These are phyloP conservation scores for Drosophila nr. perissopoda DNA, from an alignment of 2,888 invertebrate species.

Conservation along the genomic window DNA sequence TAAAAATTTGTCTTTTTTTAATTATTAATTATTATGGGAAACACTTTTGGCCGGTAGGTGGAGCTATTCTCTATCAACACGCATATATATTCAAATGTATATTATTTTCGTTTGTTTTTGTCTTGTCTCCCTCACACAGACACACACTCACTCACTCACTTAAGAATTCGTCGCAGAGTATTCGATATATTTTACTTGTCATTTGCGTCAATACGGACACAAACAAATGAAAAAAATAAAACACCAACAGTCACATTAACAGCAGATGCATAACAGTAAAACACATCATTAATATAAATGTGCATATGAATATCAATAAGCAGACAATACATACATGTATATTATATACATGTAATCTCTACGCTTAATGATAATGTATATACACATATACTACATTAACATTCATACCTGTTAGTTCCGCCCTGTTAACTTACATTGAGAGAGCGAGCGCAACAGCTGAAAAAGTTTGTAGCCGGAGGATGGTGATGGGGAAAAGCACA, in stretches of 20 bases:
- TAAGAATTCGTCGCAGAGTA: slow-evolving; percentile 13
- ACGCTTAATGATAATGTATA: neutral
- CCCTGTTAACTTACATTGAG: slow-evolving; percentile 25
- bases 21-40: slow-evolving; percentile 21
- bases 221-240: slow-evolving; percentile 20
- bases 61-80: slow-evolving; percentile 10
- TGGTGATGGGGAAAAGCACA: slow-evolving; percentile 1
- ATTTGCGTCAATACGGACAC: slow-evolving; percentile 46
- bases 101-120: slow-evolving; percentile 31
- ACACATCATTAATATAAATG: neutral
- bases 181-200: slow-evolving; percentile 24
- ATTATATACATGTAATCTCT: neutral
- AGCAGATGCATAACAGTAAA: slow-evolving; percentile 19
- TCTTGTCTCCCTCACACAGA: slow-evolving; percentile 21
- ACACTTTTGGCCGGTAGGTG: slow-evolving; percentile 29
- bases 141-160: neutral
- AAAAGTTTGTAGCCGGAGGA: slow-evolving; percentile 3
- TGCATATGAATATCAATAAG: neutral
- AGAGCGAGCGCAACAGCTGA: slow-evolving; percentile 22
- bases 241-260: neutral
- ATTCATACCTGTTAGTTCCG: slow-evolving; percentile 11
- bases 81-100: neutral
- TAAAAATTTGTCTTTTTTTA: slow-evolving; percentile 13
- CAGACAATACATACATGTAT: neutral
- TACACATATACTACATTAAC: neutral